Evolutionary conservation across 2,888 invertebrate genomes (phyloP).

Genomic region (Pachycephus smyrnensis): DNA sequence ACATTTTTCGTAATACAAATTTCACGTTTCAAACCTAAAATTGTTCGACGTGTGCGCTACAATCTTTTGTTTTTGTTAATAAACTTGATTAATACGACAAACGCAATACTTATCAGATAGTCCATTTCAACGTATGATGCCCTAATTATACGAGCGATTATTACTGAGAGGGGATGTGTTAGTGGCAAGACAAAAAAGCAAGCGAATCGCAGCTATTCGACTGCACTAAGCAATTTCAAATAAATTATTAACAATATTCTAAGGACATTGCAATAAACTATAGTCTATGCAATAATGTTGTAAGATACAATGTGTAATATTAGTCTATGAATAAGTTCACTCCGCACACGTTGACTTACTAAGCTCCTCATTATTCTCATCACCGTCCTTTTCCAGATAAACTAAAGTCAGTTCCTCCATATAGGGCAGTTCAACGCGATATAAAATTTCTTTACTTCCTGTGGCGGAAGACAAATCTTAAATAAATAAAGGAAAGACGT

Average conservation of each 20-base stretch:
- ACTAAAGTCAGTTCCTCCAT: conserved; percentile 94
- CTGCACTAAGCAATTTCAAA: conserved; percentile 35
- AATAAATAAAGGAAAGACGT: conserved; percentile 35
- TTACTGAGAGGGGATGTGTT: not conserved
- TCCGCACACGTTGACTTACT: conserved; percentile 54
- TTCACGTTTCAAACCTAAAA: not conserved
- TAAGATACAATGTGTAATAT: not conserved
- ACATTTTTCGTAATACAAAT: not conserved
- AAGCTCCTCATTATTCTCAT: conserved; percentile 68
- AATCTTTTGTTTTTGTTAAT: not conserved
- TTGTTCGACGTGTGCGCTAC: not conserved
- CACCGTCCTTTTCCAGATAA: conserved; percentile 88
- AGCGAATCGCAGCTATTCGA: conserved; percentile 45
- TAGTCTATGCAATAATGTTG: not conserved
- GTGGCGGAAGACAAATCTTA: conserved; percentile 57
- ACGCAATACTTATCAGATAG: not conserved
- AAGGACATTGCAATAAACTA: not conserved
- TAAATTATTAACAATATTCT: not conserved
- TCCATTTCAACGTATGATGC: not conserved
- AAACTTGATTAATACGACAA: not conserved
- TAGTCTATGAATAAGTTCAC: conserved; percentile 13
- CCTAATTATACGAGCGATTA: not conserved
- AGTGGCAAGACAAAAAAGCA: conserved; percentile 22
- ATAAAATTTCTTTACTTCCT: conserved; percentile 84
- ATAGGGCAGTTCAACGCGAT: conserved; percentile 93